Evolutionary conservation across 2,113 vertebrate genomes (phyloP), one percentile per base, ranked within the genome.

Genomic region (Otus sunia): DNA sequence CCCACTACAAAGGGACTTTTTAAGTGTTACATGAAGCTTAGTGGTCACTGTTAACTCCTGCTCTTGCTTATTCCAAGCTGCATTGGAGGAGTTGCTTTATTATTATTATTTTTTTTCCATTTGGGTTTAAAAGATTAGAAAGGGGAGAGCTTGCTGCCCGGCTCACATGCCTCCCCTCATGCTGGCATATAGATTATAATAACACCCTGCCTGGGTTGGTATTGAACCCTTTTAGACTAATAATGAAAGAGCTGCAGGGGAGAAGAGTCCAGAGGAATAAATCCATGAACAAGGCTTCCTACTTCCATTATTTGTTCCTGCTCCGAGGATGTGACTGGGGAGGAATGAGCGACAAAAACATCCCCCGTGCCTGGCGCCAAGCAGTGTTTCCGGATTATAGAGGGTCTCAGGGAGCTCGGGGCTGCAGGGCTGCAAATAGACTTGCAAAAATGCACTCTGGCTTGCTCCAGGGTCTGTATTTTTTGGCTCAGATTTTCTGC

Each of bases 111-210:
- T 45, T 63, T 90, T 88, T 92, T 81, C 91, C 90, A 63, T 76
- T 82, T 89, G 94, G 94, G 62, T 96, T 97, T 98, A 97, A 94
- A 95, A 90, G 96, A 94, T 98, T 91, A 95, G 88, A 55, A 81
- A 74, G 19, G 36, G 90, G 49, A 20, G 90, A 39, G 59, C 66
- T 32, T 9, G 45, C 92, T 79, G 87, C 90, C 81, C 53, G 0
- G 62, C 97, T 97, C 96, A 97, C 47, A 43, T 95, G 96, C 92
- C 93, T 92, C 43, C 93, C 86, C 94, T 96, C 91, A 75, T 37
- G 94, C 96, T 94, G 92, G 72, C 30, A 10, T 92, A 95, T 96
- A 96, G 96, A 96, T 97, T 97, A 97, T 58, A 62, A 74, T 62
- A 93, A 91, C 84, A 83, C 93, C 84, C 79, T 76, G 90, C 85